Evolutionary conservation across 2,797 vertebrate species (phyloP).

Genomic region (Sus cebifrons): DNA sequence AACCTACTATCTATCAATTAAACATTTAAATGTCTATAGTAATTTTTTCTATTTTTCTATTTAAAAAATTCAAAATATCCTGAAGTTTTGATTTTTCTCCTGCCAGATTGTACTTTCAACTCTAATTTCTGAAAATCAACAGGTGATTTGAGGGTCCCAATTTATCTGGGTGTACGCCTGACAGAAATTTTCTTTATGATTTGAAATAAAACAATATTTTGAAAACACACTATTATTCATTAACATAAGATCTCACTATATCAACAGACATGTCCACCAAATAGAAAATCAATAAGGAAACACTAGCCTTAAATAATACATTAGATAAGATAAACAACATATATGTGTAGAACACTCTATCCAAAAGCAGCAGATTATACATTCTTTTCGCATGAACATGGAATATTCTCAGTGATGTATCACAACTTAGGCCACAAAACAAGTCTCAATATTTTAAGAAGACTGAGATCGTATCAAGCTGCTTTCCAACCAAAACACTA

Average conservation of each 20-base stretch:
- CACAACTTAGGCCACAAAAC: neutral
- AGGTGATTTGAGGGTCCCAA: neutral
- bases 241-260: neutral
- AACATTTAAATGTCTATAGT: neutral
- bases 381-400: neutral
- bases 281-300: neutral
- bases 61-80: conserved; percentile 36
- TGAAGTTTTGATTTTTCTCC: neutral
- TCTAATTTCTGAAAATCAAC: neutral
- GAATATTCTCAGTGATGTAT: neutral
- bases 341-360: neutral
- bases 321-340: neutral
- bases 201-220: conserved; percentile 16
- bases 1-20: neutral
- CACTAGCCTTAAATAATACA: neutral
- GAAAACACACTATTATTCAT: conserved; percentile 37
- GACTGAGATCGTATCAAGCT: neutral
- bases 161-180: neutral
- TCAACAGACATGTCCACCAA: neutral
- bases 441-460: neutral
- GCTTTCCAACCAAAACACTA: neutral
- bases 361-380: neutral
- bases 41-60: conserved; percentile 26
- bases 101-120: neutral
- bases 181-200: conserved; percentile 35